These are phyloP conservation scores for Schlechtendalia chinensis DNA, from an alignment of 1,140 invertebrate species.

Conservation along the genomic window DNA sequence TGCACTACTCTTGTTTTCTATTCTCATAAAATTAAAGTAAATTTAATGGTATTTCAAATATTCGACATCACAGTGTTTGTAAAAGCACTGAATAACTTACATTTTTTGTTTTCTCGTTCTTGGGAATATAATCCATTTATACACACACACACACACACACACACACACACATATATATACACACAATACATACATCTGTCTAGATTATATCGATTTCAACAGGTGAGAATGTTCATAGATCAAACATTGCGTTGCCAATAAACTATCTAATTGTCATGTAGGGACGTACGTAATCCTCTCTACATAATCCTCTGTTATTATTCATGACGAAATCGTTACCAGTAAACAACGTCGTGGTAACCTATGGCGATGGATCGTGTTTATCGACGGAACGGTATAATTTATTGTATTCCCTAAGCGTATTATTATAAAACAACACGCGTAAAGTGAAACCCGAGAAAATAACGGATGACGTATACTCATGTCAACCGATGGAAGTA, in stretches of 20 bases:
- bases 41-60: constrained; percentile 23
- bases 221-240: no score
- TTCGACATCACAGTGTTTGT: neutral
- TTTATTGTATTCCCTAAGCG: neutral
- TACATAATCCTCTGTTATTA: neutral
- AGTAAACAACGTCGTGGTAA: neutral
- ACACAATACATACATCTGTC: no score
- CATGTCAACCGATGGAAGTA: neutral
- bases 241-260: no score
- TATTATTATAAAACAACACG: neutral
- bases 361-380: no score
- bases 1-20: constrained; percentile 5
- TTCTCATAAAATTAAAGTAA: neutral
- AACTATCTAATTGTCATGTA: neutral
- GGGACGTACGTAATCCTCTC: no score
- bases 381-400: neutral
- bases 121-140: neutral
- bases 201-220: no score
- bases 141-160: no score
- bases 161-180: no score
- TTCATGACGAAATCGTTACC: constrained; percentile 2
- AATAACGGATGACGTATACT: neutral
- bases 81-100: constrained; percentile 7
- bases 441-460: neutral
- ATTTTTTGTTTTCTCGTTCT: neutral